Evolutionary conservation across 2,113 vertebrate genomes (phyloP).

Genomic region (Haplochromis burtoni): DNA sequence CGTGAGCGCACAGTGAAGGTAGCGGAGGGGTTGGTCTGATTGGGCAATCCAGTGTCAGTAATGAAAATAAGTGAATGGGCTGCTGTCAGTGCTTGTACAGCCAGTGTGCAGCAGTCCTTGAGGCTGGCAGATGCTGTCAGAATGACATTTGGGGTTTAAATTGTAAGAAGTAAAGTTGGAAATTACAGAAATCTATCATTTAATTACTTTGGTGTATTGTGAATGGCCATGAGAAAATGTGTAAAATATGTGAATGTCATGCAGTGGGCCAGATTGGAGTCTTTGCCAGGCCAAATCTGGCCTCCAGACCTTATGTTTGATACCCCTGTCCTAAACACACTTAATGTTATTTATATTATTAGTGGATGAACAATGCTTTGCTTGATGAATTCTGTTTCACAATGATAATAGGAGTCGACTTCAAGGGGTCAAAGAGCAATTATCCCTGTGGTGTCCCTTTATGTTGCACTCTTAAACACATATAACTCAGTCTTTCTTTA

Average conservation of each 20-base stretch:
- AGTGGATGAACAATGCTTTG: not conserved
- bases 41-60: not conserved
- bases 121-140: not conserved
- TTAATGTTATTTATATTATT: not conserved
- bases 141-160: rapidly evolving
- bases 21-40: not conserved
- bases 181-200: not conserved
- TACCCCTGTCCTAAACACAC: not conserved
- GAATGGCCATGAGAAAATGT: not conserved
- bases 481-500: not conserved
- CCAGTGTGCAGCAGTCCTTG: not conserved
- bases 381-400: not conserved
- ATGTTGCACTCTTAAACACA: not conserved
- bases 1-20: not conserved
- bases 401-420: not conserved
- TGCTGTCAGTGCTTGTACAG: not conserved
- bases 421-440: not conserved
- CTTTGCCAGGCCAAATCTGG: not conserved
- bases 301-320: not conserved
- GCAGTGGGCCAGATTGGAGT: not conserved
- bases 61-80: not conserved
- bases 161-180: not conserved
- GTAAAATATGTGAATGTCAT: not conserved
- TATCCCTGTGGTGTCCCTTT: not conserved
- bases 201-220: not conserved